Percentiles rank a stretch among this genome's conserved stretches.
phyloP scores from a whole-genome alignment of 2,888 invertebrate species.

The Globia sparganii region DNA sequence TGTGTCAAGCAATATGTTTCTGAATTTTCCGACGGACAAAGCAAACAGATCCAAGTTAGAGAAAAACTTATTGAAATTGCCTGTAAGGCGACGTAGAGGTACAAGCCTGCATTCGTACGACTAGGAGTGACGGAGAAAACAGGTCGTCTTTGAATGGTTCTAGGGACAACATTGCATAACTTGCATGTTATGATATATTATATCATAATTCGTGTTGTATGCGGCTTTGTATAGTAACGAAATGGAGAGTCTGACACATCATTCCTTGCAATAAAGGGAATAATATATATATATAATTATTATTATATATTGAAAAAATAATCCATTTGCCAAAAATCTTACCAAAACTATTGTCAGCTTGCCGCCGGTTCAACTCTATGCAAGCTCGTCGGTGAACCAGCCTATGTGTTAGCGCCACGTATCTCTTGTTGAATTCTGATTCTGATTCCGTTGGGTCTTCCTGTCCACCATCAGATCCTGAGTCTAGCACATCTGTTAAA shows the following conservation, averaged over 20 bases:
- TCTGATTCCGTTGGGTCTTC: conserved; percentile 94
- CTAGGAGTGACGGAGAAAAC: no score
- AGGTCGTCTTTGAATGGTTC: no score
- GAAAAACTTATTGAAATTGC: no score
- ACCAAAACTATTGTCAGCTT: conserved; percentile 96
- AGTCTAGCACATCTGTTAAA: conserved; percentile 76
- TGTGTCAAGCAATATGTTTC: no score
- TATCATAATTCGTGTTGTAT: conserved; percentile 13
- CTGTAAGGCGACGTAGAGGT: no score
- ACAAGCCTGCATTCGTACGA: no score
- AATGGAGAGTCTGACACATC: not conserved
- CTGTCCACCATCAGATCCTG: conserved; percentile 72
- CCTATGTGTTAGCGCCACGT: conserved; percentile 96
- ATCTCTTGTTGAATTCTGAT: conserved; percentile 95
- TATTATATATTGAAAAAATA: not conserved
- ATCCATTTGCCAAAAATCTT: conserved; percentile 76
- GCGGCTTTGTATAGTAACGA: not conserved
- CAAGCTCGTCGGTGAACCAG: conserved; percentile 97
- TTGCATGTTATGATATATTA: not conserved
- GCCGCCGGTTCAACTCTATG: conserved; percentile 96
- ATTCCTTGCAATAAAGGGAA: no score
- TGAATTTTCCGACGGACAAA: no score
- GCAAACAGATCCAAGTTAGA: no score
- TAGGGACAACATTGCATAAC: no score
- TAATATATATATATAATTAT: no score